phyloP scores from a whole-genome alignment of 1,140 invertebrate species.

The Linepithema humile region DNA sequence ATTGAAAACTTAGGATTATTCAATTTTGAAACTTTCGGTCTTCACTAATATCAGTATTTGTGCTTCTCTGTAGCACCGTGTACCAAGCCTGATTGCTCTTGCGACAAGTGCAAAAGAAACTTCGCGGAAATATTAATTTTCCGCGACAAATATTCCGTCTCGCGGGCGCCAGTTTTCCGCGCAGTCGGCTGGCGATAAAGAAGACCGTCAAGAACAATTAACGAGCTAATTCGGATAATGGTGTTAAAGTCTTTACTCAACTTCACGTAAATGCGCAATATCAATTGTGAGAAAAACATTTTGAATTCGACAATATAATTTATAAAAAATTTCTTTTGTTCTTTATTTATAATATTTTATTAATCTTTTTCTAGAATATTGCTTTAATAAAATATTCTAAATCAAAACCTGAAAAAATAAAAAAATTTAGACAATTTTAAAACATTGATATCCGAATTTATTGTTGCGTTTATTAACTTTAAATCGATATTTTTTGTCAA shows the following conservation, averaged over 20 bases:
- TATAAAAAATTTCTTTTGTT: neutral
- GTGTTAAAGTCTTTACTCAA: neutral
- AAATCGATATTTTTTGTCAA: neutral
- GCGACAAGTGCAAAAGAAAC: conserved; percentile 15
- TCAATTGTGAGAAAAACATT: neutral
- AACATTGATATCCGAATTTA: too few relatives aligned
- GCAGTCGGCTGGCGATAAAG: neutral
- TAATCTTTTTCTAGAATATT: neutral
- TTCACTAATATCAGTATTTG: conserved; percentile 40
- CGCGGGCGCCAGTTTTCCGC: neutral
- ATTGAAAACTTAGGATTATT: neutral
- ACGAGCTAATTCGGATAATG: conserved; percentile 35
- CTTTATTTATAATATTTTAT: neutral
- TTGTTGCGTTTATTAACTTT: too few relatives aligned
- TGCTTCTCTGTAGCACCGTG: neutral
- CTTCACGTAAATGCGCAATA: conserved; percentile 1
- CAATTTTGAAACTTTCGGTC: conserved; percentile 23
- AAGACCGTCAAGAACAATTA: conserved; percentile 12
- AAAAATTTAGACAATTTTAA: too few relatives aligned
- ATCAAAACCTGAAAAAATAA: too few relatives aligned
- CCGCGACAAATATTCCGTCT: conserved; percentile 42
- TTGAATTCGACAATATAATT: neutral
- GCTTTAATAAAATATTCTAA: too few relatives aligned
- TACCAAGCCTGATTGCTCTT: conserved; percentile 36
- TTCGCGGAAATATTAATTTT: conserved; percentile 45